These are phyloP conservation scores for Musca domestica DNA, from an alignment of 1,140 invertebrate genomes.

Conservation along the genomic window DNA sequence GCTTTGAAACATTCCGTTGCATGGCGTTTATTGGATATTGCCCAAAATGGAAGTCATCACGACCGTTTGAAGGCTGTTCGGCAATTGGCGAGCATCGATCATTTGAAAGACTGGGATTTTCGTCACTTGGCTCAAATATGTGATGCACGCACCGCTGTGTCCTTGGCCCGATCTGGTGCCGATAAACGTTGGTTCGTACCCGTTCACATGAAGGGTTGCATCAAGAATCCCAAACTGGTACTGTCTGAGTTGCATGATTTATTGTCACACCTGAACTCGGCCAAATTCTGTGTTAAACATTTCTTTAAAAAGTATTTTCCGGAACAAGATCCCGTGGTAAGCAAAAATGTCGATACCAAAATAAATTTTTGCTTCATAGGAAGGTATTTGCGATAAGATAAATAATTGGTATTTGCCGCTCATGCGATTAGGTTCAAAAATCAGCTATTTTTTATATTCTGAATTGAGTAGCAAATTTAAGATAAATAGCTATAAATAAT, in stretches of 20 bases:
- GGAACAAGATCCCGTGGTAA: slow-evolving; percentile 40
- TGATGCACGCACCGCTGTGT: slow-evolving; percentile 63
- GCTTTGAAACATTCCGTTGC: slow-evolving; percentile 56
- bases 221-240: slow-evolving; percentile 48
- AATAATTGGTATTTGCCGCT: too few relatives aligned
- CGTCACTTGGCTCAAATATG: slow-evolving; percentile 63
- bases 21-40: slow-evolving; percentile 54
- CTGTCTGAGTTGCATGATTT: slow-evolving; percentile 46
- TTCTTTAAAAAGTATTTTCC: slow-evolving; percentile 53
- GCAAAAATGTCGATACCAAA: slow-evolving; percentile 9
- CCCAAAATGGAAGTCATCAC: slow-evolving; percentile 50
- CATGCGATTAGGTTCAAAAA: too few relatives aligned
- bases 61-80: slow-evolving; percentile 54
- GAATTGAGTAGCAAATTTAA: too few relatives aligned
- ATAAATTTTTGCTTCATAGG: not conserved
- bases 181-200: slow-evolving; percentile 60
- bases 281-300: slow-evolving; percentile 43
- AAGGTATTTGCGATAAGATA: not conserved
- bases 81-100: slow-evolving; percentile 52
- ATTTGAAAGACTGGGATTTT: slow-evolving; percentile 61
- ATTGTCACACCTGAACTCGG: slow-evolving; percentile 35
- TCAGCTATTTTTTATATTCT: too few relatives aligned
- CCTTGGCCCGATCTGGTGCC: slow-evolving; percentile 59
- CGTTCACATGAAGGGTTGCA: slow-evolving; percentile 41
- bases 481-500: too few relatives aligned